phyloP scores from a whole-genome alignment of 2,797 vertebrate species.

The Nyctibius grandis region DNA sequence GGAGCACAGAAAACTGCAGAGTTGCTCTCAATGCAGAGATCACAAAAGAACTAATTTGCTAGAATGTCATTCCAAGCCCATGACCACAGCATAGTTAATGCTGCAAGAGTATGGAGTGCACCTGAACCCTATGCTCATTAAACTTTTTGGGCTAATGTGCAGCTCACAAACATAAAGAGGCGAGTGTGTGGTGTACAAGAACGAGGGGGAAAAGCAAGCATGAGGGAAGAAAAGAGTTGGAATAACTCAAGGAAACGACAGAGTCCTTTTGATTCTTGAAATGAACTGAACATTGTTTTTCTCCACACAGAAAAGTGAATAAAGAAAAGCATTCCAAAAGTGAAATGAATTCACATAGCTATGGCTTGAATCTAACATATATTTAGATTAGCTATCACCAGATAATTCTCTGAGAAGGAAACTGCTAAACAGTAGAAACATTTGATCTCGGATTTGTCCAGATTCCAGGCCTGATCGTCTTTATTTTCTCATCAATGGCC shows the following conservation, averaged over 20 bases:
- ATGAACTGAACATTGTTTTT: conserved; percentile 9
- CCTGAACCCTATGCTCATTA: conserved; percentile 36
- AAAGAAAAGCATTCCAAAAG: not conserved
- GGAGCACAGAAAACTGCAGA: not conserved
- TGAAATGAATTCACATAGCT: not conserved
- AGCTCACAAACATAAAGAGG: not conserved
- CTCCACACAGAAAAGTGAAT: not conserved
- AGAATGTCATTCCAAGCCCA: conserved; percentile 39
- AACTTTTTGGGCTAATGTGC: conserved; percentile 36
- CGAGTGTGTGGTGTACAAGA: not conserved
- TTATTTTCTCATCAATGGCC: conserved; percentile 8
- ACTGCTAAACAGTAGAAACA: not conserved
- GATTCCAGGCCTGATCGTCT: not conserved
- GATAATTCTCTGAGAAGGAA: not conserved
- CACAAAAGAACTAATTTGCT: conserved; percentile 42
- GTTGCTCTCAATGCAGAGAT: accelerated
- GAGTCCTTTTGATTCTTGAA: not conserved
- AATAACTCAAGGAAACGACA: not conserved
- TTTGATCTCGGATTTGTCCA: not conserved
- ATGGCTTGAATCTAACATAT: not conserved
- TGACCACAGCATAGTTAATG: conserved; percentile 38
- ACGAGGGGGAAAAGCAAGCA: not conserved
- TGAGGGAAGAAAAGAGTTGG: not conserved
- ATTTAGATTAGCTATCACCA: not conserved
- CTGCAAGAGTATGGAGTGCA: not conserved